phyloP scores from a whole-genome alignment of 2,888 invertebrate species.

The Elmis aenea region DNA sequence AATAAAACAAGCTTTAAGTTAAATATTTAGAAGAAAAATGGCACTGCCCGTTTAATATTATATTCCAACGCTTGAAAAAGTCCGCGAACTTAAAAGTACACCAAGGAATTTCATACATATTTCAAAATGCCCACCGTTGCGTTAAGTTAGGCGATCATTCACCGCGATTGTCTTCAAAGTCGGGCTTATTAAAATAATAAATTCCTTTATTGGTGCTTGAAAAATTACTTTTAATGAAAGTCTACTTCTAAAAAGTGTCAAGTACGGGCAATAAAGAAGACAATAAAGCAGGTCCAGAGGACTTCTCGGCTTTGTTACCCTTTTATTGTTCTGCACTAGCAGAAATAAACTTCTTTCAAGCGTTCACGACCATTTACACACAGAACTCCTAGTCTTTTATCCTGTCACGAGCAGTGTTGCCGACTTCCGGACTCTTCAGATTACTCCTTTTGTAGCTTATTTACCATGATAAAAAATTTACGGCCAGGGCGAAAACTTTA shows the following conservation, averaged over 20 bases:
- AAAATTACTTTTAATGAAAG: no score
- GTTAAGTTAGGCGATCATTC: no score
- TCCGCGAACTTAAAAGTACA: no score
- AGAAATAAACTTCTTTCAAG: conserved; percentile 18
- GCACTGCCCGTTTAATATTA: no score
- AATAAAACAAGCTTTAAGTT: conserved; percentile 5
- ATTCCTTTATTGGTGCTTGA: no score
- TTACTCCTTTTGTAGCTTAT: conserved; percentile 9
- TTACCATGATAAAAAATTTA: conserved; percentile 6
- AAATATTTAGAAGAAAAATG: conserved; percentile 4
- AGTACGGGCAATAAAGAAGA: conserved; percentile 10
- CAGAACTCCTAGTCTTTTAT: conserved; percentile 9
- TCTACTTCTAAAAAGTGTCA: no score
- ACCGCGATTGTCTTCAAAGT: no score
- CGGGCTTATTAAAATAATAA: no score
- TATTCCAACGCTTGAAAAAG: no score
- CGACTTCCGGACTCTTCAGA: conserved; percentile 7
- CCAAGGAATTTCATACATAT: no score
- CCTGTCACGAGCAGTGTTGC: conserved; percentile 8
- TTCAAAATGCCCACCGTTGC: no score
- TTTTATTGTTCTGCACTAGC: conserved; percentile 15
- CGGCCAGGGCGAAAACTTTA: no score
- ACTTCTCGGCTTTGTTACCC: conserved; percentile 18
- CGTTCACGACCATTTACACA: conserved; percentile 13
- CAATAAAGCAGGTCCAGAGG: conserved; percentile 14